Evolutionary conservation across 2,888 invertebrate genomes (phyloP), one percentile per base, ranked within the genome.

Genomic region (Tanytarsus gracilentus): DNA sequence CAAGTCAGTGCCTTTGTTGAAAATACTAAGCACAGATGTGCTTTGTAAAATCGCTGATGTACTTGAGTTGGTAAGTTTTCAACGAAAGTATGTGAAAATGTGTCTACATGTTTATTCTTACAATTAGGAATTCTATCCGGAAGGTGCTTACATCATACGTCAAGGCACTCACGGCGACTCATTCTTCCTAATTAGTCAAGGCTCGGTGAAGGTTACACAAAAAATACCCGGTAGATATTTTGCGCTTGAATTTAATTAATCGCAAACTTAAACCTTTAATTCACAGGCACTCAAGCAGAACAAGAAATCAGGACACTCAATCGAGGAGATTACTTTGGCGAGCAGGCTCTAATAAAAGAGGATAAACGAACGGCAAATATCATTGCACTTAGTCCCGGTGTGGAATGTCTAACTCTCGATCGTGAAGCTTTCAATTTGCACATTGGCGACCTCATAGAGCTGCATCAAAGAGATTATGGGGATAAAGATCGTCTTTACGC

Each of bases 281-380:
- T 9, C 11, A 5, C 16, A 60, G 60, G 60, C 23, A 30, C 36
- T 11, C 66, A 69, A 40, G 75, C 78, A 62, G 86, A 88, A 65
- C 79, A 82, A 60, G 79, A 84, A 29, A 81, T 93, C 26, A 82
- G 88, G 1, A 77, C 78, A 1, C 77, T 91, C 11, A 76, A 78
- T 8, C 80, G 84, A 48, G 93, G 93, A 0, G 84, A 90, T 64
- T 94, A 87, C 72, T 94, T 94, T 69, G 94, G 94, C 0, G 93
- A 94, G 69, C 84, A 88, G 68, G 93, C 94, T 1, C 75, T 94
- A 55, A 77, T 90, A 61, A 85, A 87, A 68, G 91, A 93, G 68
- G 92, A 93, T 68, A 84, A 86, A 59, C 78, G 96, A 44, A 88
- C 95, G 29, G 96, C 96, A 5, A 93, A 91, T 63, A 91, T 94